Percentiles rank a stretch among this genome's conserved stretches.
These are phyloP conservation scores for Eublepharis macularius DNA, from an alignment of 2,113 vertebrate species.

Conservation along the genomic window DNA sequence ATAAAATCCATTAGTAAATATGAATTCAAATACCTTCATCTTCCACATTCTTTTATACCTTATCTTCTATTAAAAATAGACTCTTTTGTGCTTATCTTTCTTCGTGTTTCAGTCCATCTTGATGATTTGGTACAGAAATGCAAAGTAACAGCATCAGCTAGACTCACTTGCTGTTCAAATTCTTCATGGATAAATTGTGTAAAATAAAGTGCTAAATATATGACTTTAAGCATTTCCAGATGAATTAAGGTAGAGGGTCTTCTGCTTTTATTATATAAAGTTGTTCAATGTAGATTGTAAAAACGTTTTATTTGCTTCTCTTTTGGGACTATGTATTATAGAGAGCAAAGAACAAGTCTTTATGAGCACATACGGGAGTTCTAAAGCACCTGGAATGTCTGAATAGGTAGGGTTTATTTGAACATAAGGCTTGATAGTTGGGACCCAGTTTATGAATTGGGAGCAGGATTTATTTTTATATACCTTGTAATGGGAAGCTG, in stretches of 20 bases:
- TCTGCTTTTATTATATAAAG: constrained; percentile 53
- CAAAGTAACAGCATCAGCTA: not conserved
- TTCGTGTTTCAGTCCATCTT: not conserved
- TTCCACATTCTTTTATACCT: not conserved
- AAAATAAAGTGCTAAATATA: constrained; percentile 42
- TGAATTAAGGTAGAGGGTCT: constrained; percentile 42
- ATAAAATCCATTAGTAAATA: constrained; percentile 16
- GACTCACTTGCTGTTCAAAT: not conserved
- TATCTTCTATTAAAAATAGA: not conserved
- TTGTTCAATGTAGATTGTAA: constrained; percentile 60
- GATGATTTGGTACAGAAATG: constrained; percentile 3
- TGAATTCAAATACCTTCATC: not conserved
- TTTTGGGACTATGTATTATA: constrained; percentile 51
- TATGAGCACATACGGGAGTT: constrained; percentile 45
- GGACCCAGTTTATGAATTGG: constrained; percentile 54
- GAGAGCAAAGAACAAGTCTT: constrained; percentile 46
- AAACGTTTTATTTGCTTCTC: constrained; percentile 40
- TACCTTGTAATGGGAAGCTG: constrained; percentile 18
- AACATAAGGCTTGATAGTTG: constrained; percentile 40
- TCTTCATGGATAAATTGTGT: constrained; percentile 28
- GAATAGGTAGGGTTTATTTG: constrained; percentile 53
- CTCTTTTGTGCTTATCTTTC: not conserved
- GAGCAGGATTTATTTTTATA: constrained; percentile 46
- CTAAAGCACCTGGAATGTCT: constrained; percentile 38
- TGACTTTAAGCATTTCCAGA: constrained; percentile 42